Evolutionary conservation across 2,113 vertebrate species (phyloP).

Genomic region (Scomber colias): DNA sequence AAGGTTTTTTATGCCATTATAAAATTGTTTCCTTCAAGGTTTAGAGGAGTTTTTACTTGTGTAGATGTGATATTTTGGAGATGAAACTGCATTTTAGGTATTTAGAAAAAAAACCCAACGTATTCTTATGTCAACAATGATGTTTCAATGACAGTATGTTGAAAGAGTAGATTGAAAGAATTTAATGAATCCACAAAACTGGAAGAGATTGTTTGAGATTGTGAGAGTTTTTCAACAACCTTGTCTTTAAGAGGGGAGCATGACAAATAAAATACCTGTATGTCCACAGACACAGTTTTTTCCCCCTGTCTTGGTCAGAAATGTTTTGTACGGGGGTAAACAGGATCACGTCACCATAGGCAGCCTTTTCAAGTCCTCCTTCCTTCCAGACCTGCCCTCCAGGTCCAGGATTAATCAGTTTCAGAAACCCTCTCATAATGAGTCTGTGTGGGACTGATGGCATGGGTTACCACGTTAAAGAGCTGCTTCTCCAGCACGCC

Average conservation of each 20-base stretch:
- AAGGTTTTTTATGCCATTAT: no score
- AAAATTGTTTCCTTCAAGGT: no score
- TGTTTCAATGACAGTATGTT: background rate
- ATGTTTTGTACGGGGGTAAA: background rate
- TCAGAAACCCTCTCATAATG: slow-evolving; percentile 57
- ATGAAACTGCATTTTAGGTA: no score
- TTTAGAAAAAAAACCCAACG: no score
- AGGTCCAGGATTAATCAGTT: slow-evolving; percentile 60
- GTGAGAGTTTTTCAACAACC: background rate
- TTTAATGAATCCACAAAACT: background rate
- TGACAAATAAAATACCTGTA: slow-evolving; percentile 18
- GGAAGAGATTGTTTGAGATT: background rate
- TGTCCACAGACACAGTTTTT: background rate
- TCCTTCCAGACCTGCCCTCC: slow-evolving; percentile 42
- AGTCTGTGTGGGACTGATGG: slow-evolving; percentile 60
- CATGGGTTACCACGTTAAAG: slow-evolving; percentile 61
- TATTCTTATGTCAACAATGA: background rate
- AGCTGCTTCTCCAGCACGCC: slow-evolving; percentile 46
- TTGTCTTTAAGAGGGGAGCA: background rate
- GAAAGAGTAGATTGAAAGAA: background rate
- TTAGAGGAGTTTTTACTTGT: no score
- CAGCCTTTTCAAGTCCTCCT: slow-evolving; percentile 33
- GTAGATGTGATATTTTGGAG: no score
- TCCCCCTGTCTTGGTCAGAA: slow-evolving; percentile 17
- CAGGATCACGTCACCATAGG: slow-evolving; percentile 18